Conservation (phyloP, 2,888 invertebrate species). For the Scaptomyza polygonia region DNA sequence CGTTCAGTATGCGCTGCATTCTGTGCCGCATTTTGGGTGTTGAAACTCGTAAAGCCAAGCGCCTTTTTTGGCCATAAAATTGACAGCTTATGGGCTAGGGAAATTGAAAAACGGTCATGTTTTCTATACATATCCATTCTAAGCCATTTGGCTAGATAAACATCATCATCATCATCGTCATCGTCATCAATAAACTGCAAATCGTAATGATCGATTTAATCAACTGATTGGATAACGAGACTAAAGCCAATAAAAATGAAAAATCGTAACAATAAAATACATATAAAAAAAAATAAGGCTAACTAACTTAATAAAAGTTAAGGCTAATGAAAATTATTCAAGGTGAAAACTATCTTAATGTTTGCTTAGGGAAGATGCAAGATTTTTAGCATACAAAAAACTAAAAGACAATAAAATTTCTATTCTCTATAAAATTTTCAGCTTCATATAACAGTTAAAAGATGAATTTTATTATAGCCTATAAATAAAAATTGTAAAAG, state of each 20-base stretch:
- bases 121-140: conserved; percentile 28
- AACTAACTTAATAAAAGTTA: conserved; percentile 11
- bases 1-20: background rate
- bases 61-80: conserved; percentile 77
- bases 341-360: background rate
- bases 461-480: background rate
- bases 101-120: conserved; percentile 71
- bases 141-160: conserved; percentile 40
- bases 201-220: conserved; percentile 58
- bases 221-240: conserved; percentile 41
- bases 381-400: background rate
- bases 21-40: conserved; percentile 65
- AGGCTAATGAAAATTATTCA: conserved; percentile 7
- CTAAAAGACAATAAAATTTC: background rate
- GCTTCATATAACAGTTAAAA: background rate
- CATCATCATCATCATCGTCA: background rate
- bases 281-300: conserved; percentile 4
- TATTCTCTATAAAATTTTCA: background rate
- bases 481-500: background rate
- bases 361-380: background rate
- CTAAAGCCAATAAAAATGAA: background rate
- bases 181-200: conserved; percentile 51
- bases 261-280: background rate
- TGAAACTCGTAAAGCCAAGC: conserved; percentile 75
- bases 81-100: conserved; percentile 74